Conservation (phyloP, 2,797 vertebrate genomes). For the Hozukius guyotensis region DNA sequence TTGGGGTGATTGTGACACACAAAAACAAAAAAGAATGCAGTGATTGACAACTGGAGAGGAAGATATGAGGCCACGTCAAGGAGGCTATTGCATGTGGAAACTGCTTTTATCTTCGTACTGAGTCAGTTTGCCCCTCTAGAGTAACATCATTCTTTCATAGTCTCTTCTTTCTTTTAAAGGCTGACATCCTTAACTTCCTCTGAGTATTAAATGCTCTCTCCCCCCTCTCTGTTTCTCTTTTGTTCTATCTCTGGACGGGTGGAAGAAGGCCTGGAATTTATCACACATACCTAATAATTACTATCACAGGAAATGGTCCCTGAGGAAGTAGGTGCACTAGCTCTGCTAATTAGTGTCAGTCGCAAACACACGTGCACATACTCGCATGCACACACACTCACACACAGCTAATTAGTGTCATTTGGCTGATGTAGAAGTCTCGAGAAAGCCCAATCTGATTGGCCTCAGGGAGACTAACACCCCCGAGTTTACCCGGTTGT, state of each 20-base stretch:
- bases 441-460: conserved; percentile 60
- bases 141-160: conserved; percentile 32
- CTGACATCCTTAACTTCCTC: conserved; percentile 40
- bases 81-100: conserved; percentile 12
- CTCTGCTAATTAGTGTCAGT: conserved; percentile 80
- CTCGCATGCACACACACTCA: conserved; percentile 18
- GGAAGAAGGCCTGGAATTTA: conserved; percentile 79
- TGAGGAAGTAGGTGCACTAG: conserved; percentile 76
- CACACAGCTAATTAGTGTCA: conserved; percentile 69
- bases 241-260: conserved; percentile 48
- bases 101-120: not conserved
- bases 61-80: not conserved
- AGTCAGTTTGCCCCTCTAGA: not conserved
- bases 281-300: conserved; percentile 85
- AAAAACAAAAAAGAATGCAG: conserved; percentile 7
- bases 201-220: conserved; percentile 6
- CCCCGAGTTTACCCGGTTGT: conserved; percentile 52
- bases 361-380: conserved; percentile 46
- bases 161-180: conserved; percentile 21
- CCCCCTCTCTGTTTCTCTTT: conserved; percentile 21
- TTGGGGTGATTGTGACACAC: conserved; percentile 1
- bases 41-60: conserved; percentile 13
- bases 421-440: conserved; percentile 56
- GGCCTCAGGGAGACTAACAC: conserved; percentile 61
- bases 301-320: conserved; percentile 80